Evolutionary conservation across 1,140 invertebrate genomes (phyloP).

Genomic region (Trichoplusia ni): DNA sequence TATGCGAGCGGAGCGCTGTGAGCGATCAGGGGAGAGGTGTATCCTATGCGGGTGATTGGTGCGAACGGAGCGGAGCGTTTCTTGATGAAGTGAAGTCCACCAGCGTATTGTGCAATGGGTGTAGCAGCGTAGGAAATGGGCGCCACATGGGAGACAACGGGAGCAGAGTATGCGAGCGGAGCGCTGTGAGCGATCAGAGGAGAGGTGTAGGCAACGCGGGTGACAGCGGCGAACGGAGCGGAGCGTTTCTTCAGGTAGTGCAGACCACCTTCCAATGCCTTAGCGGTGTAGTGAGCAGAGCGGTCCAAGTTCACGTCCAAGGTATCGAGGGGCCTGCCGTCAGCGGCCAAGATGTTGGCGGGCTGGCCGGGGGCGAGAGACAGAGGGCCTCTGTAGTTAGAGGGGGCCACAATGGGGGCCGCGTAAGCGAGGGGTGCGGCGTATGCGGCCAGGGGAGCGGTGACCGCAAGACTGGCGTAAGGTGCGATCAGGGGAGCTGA

Average conservation of each 20-base stretch:
- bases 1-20: conserved; percentile 38
- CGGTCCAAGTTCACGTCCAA: conserved; percentile 74
- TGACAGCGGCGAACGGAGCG: conserved; percentile 2
- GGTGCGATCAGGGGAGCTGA: conserved; percentile 62
- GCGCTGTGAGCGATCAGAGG: conserved; percentile 35
- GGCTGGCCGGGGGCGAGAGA: conserved; percentile 61
- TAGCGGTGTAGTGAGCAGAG: conserved; percentile 68
- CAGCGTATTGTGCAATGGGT: neutral
- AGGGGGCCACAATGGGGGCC: conserved; percentile 27
- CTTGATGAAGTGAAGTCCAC: conserved; percentile 32
- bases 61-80: conserved; percentile 44
- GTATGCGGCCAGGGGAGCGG: conserved; percentile 19
- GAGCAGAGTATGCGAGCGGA: conserved; percentile 40
- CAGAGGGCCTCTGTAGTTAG: conserved; percentile 57
- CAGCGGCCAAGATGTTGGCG: conserved; percentile 54
- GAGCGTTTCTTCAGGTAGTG: conserved; percentile 45
- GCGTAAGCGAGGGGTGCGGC: conserved; percentile 9
- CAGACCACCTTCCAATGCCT: conserved; percentile 42
- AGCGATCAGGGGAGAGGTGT: conserved; percentile 39
- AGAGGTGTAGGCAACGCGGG: conserved; percentile 23
- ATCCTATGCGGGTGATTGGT: conserved; percentile 31
- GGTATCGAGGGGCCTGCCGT: conserved; percentile 64
- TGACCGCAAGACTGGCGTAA: conserved; percentile 41
- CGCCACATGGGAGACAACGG: too few relatives aligned
- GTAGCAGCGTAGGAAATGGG: conserved; percentile 36